These are phyloP conservation scores for Sebastes matsubarae DNA, from an alignment of 2,797 vertebrate species.

Conservation along the genomic window DNA sequence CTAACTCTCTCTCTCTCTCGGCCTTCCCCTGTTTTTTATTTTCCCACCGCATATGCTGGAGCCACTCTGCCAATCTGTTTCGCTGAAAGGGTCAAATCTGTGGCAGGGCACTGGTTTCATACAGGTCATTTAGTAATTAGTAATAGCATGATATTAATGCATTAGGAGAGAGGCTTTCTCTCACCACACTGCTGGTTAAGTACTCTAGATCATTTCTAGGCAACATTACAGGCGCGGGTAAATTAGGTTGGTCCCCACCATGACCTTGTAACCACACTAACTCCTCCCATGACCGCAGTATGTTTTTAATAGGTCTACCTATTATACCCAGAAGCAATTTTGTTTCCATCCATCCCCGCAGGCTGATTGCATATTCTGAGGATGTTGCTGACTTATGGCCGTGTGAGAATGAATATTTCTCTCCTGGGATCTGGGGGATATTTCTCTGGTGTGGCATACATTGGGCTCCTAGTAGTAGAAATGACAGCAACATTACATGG, in stretches of 20 bases:
- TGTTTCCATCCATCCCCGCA: constrained; percentile 47
- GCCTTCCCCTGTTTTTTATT: background rate
- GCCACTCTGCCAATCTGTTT: constrained; percentile 33
- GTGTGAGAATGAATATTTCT: constrained; percentile 68
- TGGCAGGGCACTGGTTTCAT: constrained; percentile 21
- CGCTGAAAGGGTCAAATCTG: constrained; percentile 43
- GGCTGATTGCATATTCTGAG: constrained; percentile 67
- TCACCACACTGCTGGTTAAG: constrained; percentile 14
- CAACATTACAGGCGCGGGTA: constrained; percentile 31
- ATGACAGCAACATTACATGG: constrained; percentile 75
- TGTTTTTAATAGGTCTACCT: constrained; percentile 68
- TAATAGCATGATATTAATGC: constrained; percentile 23
- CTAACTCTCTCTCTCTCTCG: constrained; percentile 12
- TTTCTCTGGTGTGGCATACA: constrained; percentile 64
- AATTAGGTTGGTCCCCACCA: constrained; percentile 46
- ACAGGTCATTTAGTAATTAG: constrained; percentile 52
- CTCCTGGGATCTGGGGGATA: constrained; percentile 66
- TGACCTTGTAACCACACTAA: constrained; percentile 63
- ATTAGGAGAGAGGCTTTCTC: constrained; percentile 24
- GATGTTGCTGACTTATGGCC: constrained; percentile 61
- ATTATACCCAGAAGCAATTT: constrained; percentile 59
- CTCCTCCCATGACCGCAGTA: constrained; percentile 58
- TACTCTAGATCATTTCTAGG: constrained; percentile 35
- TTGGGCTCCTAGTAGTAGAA: constrained; percentile 46
- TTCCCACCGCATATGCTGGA: background rate